A percentile compares a stretch with the other conserved stretches of the same genome.
phyloP scores from a whole-genome alignment of 1,140 invertebrate genomes.

The Harpegnathos saltator region DNA sequence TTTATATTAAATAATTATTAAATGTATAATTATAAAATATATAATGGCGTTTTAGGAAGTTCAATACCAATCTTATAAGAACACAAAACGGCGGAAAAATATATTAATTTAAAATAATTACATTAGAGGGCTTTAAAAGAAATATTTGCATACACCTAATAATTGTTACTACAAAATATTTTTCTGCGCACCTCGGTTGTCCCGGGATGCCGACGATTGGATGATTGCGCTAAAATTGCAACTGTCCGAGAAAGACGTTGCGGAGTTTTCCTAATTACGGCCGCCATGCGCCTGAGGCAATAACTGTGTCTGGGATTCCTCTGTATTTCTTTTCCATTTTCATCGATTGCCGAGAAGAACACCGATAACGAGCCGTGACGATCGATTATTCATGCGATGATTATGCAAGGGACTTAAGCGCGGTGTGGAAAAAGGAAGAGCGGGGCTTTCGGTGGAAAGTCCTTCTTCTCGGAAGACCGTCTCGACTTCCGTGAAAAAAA shows the following conservation, averaged over 20 bases:
- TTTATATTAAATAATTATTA: too few relatives aligned
- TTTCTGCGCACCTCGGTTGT: too few relatives aligned
- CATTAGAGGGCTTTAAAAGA: too few relatives aligned
- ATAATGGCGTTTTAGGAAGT: too few relatives aligned
- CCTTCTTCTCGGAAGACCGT: background rate
- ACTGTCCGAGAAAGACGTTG: too few relatives aligned
- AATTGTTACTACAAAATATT: too few relatives aligned
- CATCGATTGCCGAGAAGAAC: background rate
- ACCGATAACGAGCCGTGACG: background rate
- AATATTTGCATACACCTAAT: too few relatives aligned
- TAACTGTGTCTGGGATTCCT: conserved; percentile 1
- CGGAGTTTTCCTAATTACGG: background rate
- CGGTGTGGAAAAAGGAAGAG: background rate
- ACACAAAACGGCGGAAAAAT: too few relatives aligned
- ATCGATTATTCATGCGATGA: background rate
- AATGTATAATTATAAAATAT: too few relatives aligned
- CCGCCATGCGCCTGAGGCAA: background rate
- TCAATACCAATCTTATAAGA: too few relatives aligned
- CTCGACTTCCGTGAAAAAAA: background rate
- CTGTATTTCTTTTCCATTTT: background rate
- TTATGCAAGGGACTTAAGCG: background rate
- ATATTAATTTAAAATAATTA: too few relatives aligned
- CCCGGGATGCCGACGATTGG: too few relatives aligned
- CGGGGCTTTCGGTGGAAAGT: background rate
- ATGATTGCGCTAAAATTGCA: background rate